Conservation (phyloP, 2,888 invertebrate species). For the Ophioninae sp. region DNA sequence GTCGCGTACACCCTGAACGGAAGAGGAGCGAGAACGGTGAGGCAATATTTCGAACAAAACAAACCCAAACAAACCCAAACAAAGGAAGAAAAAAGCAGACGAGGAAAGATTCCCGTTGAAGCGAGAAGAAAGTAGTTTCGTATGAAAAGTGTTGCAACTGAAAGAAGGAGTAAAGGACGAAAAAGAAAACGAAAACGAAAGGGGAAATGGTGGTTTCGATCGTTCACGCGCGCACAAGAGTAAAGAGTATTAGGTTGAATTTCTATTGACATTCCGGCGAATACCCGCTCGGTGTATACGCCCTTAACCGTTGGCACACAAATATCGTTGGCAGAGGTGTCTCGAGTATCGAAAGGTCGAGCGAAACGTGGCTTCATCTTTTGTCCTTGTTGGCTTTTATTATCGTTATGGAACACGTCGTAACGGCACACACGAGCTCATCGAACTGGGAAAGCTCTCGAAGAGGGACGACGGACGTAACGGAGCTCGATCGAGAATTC, state of each 20-base stretch:
- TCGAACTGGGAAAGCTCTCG: constrained; percentile 26
- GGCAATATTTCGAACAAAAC: too few relatives aligned
- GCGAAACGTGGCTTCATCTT: constrained; percentile 44
- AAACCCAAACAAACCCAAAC: too few relatives aligned
- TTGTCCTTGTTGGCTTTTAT: constrained; percentile 33
- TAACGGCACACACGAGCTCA: constrained; percentile 43
- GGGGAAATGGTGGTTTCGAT: not conserved
- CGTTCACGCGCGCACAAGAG: not conserved
- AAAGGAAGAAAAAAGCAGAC: constrained; percentile 3
- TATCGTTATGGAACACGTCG: constrained; percentile 48
- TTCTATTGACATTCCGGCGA: not conserved
- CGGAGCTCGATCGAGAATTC: constrained; percentile 48
- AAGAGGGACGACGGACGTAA: constrained; percentile 36
- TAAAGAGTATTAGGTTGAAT: not conserved
- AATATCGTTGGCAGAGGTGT: constrained; percentile 3
- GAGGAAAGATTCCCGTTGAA: not conserved
- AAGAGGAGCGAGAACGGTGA: not conserved
- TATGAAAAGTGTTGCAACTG: too few relatives aligned
- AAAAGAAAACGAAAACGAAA: not conserved
- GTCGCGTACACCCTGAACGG: not conserved
- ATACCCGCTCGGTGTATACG: constrained; percentile 1
- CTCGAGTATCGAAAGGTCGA: constrained; percentile 28
- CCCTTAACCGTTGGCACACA: constrained; percentile 10
- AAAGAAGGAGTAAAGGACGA: not conserved
- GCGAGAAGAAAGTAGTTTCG: too few relatives aligned